Percentiles rank a stretch among this genome's conserved stretches.
Conservation (phyloP, 2,797 vertebrate genomes). For the Tamandua tetradactyla region DNA sequence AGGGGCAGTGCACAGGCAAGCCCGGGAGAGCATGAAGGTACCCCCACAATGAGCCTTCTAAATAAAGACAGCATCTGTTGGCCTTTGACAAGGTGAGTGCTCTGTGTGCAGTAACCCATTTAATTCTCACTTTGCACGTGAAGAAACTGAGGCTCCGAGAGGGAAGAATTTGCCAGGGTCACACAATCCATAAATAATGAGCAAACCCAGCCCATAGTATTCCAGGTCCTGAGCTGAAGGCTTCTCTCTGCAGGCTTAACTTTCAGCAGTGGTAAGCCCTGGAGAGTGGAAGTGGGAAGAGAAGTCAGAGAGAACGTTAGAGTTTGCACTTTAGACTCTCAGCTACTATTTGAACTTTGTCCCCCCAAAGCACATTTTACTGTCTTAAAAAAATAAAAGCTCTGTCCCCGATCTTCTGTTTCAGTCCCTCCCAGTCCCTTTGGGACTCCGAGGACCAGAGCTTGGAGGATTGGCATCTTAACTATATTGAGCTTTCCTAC, state of each 20-base stretch:
- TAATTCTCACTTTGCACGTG: not conserved
- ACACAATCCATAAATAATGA: not conserved
- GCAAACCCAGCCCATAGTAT: not conserved
- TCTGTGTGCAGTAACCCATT: not conserved
- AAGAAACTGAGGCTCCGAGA: not conserved
- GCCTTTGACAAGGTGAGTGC: not conserved
- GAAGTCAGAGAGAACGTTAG: not conserved
- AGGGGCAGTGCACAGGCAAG: fast-evolving
- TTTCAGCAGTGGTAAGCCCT: not conserved
- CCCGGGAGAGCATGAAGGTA: not conserved
- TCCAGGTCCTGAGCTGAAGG: not conserved
- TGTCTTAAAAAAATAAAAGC: not conserved
- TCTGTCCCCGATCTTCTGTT: not conserved
- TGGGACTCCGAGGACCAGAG: not conserved
- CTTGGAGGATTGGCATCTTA: not conserved
- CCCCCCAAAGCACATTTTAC: not conserved
- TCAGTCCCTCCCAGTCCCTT: not conserved
- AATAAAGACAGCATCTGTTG: not conserved
- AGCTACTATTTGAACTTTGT: not conserved
- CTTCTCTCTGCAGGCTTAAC: not conserved
- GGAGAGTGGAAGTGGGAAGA: not conserved
- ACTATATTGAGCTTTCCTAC: not conserved
- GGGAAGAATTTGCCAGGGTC: not conserved
- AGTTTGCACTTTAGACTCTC: not conserved
- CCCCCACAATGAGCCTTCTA: not conserved